Evolutionary conservation across 2,888 invertebrate species (phyloP), one percentile per base, ranked within the genome.

Genomic region (Sphecodes monilicornis): DNA sequence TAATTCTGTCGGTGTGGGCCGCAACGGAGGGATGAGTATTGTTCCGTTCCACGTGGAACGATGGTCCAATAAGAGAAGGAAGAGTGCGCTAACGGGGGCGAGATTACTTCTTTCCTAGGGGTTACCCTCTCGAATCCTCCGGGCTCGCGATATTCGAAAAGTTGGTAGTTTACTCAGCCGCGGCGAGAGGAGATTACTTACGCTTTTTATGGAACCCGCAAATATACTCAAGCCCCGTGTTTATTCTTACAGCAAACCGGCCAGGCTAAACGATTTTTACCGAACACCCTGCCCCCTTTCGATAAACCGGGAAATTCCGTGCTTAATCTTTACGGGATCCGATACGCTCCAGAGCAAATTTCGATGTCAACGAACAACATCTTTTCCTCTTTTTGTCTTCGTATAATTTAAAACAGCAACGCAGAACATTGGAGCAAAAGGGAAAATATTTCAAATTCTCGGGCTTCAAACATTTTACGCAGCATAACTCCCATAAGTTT

Each of bases 111-210:
- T 86, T 82, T 85, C 84, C 78, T 80, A 68, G 76, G 36, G 66
- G 76, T 82, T 72, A 78, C 83, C 68, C 36, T 82, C 78, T 66
- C 54, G 50, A 69, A 68, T 71, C 76, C 71, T 78, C 77, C 69
- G 36, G 32, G 46, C 64, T 83, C 83, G 72, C 81, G 87, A 86
- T 90, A 91, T 91, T 91, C 86, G 87, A 86, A 89, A 91, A 91
- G 91, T 91, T 90, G 76, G 78, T 88, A 77, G 87, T 88, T 88
- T 80, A 82, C 85, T 88, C 82, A 75, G 82, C 64, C 77, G 41
- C 69, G 76, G 80, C 73, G 73, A 85, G 74, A 83, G 80, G 84
- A 88, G 85, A 89, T 92, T 91, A 88, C 89, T 91, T 89, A 90
- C 88, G 85, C 81, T 85, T 88, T 87, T 85, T 85, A 85, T 71